Conservation (phyloP, 2,797 vertebrate genomes). For the Champsocephalus esox region DNA sequence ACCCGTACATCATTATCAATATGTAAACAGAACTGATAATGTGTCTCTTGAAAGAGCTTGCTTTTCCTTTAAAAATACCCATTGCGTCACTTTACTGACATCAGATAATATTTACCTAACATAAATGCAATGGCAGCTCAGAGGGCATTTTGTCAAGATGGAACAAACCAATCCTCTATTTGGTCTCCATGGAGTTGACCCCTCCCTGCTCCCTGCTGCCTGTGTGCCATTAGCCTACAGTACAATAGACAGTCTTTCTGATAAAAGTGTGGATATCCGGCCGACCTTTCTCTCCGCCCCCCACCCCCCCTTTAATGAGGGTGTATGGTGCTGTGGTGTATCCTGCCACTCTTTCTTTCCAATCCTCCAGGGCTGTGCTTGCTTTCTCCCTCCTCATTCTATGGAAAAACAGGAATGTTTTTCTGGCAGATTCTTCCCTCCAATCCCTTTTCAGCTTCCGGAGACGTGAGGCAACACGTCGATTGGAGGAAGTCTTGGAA, state of each 20-base stretch:
- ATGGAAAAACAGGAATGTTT: conserved; percentile 75
- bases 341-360: conserved; percentile 73
- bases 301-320: conserved; percentile 66
- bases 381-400: conserved; percentile 57
- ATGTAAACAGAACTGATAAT: conserved; percentile 34
- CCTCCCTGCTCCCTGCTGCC: conserved; percentile 30
- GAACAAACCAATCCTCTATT: conserved; percentile 62
- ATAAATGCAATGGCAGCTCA: conserved; percentile 37
- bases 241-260: conserved; percentile 67
- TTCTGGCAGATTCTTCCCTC: conserved; percentile 66
- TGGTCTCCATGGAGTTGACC: conserved; percentile 51
- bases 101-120: conserved; percentile 40
- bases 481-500: conserved; percentile 43
- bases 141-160: conserved; percentile 56
- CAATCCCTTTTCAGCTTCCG: conserved; percentile 65
- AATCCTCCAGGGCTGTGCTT: conserved; percentile 51
- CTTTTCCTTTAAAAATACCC: neutral
- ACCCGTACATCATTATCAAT: conserved; percentile 8
- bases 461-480: conserved; percentile 76
- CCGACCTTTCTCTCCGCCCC: conserved; percentile 51
- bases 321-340: conserved; percentile 66
- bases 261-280: conserved; percentile 76
- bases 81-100: conserved; percentile 15
- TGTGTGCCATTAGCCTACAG: conserved; percentile 54
- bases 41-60: conserved; percentile 7